phyloP scores from a whole-genome alignment of 2,797 vertebrate genomes.

The Hippoglossus hippoglossus region DNA sequence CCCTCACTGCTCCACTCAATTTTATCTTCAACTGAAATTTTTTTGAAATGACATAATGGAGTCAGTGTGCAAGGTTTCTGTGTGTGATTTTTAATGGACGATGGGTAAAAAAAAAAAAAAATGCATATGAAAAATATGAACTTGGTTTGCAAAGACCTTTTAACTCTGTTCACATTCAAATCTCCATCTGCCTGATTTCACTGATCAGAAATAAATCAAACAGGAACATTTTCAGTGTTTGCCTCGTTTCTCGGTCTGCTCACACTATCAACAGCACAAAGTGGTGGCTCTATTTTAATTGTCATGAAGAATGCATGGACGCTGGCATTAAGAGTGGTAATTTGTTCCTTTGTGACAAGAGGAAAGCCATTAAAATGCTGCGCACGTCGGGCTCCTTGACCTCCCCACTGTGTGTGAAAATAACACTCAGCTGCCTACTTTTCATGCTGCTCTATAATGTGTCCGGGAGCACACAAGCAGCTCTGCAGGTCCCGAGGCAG shows the following conservation, averaged over 20 bases:
- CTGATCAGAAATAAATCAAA: constrained; percentile 48
- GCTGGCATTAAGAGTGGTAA: constrained; percentile 35
- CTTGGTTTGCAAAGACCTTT: too few species aligned
- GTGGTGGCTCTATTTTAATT: constrained; percentile 31
- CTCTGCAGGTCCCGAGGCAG: constrained; percentile 12
- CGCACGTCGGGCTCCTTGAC: constrained; percentile 37
- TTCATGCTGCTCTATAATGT: constrained; percentile 32
- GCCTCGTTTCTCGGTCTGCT: constrained; percentile 28
- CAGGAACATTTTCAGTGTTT: constrained; percentile 8
- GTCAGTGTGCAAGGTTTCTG: too few species aligned
- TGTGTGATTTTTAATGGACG: too few species aligned
- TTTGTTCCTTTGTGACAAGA: constrained; percentile 52
- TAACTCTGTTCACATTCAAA: constrained; percentile 44
- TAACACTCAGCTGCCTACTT: constrained; percentile 46
- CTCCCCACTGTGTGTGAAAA: constrained; percentile 57
- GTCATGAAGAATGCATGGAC: constrained; percentile 31
- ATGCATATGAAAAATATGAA: too few species aligned
- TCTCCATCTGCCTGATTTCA: constrained; percentile 23
- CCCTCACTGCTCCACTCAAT: too few species aligned
- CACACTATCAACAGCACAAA: constrained; percentile 38
- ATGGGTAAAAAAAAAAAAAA: too few species aligned
- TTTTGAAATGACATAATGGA: too few species aligned
- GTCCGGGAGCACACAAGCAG: constrained; percentile 29
- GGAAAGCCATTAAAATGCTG: constrained; percentile 55
- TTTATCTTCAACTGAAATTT: too few species aligned